Base-by-base conservation (phyloP, 35 echinoderm and acorn worm genomes). In the Anneissia japonica region DNA sequence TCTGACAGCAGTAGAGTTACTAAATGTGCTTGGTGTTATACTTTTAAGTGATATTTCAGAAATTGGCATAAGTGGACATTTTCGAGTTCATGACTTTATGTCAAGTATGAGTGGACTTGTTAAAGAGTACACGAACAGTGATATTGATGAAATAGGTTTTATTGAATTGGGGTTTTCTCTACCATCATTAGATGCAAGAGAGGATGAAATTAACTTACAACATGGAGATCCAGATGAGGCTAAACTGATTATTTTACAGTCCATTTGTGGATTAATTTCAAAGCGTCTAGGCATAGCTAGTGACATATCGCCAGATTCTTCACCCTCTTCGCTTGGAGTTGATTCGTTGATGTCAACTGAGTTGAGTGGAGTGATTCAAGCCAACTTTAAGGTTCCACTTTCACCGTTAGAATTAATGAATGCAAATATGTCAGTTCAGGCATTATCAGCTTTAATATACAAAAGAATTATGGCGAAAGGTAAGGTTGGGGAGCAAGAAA, bases 301-400 rank as follows among this genome's bases (percentile, higher is more conserved):
- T 4, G 77, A 76, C 23, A n/a, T 86, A 34, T 76, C 82, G 12
- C 40, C 23, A 37, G 77, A 93, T 3, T 14, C 39, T 17, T 81
- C 76, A 10, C 79, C 86, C 21, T 40, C 76, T 12, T 73, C 36
- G 6, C 56, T 85, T 23, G 91, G 91, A 31, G n/a, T 93, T 0
- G 86, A 93, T 74, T 93, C 91, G 0, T 72, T 83, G 0, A 88
- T 89, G 86, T 89, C 91, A 30, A 85, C 77, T 4, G 86, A 82
- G 31, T 34, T 93, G 5, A 89, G 86, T 3, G 45, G 64, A 16
- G 28, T 84, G 3, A 56, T 93, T 31, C 33, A 31, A 35, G 56
- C 81, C 19, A 77, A 85, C 41, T 93, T 89, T 81, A 74, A 86
- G 38, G 91, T 89, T 36, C 81, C 38, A 14, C 21, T 89, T 13